A percentile compares a stretch with the other conserved stretches of the same genome.
These are phyloP conservation scores for Protobothrops mucrosquamatus DNA, from an alignment of 2,113 vertebrate species.

Conservation along the genomic window DNA sequence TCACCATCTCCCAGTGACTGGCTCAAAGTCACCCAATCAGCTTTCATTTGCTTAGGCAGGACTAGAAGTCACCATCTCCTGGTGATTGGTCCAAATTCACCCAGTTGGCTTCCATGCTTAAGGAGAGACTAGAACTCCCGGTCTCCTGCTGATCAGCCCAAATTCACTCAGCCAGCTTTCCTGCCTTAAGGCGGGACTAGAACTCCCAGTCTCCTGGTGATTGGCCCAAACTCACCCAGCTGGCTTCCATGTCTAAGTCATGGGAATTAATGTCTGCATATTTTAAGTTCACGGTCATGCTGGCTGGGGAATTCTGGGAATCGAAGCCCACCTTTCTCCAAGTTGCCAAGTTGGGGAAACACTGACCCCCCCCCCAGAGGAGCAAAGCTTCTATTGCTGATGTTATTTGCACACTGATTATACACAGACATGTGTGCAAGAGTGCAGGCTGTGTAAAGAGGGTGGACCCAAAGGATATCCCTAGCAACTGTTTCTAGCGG, in stretches of 20 bases:
- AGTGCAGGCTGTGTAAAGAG: not conserved
- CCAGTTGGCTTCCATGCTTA: not conserved
- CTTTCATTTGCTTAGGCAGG: too few relatives aligned
- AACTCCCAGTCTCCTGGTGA: too few relatives aligned
- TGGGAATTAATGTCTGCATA: not conserved
- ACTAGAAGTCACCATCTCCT: too few relatives aligned
- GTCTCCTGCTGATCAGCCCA: not conserved
- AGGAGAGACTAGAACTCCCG: fast-evolving
- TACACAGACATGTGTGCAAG: not conserved
- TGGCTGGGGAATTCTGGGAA: not conserved
- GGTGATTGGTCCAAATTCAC: not conserved
- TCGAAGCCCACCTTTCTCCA: not conserved
- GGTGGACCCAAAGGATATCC: not conserved
- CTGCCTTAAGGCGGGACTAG: too few relatives aligned
- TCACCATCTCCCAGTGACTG: too few relatives aligned
- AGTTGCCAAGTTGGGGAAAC: not conserved
- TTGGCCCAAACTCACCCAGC: too few relatives aligned
- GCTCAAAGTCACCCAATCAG: too few relatives aligned
- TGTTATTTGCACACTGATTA: not conserved
- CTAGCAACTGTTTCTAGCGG: not conserved
- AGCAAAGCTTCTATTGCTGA: not conserved
- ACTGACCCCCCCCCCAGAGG: too few relatives aligned
- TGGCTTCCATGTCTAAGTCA: not conserved
- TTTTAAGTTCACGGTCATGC: not conserved
- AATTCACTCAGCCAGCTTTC: not conserved